Evolutionary conservation across 37 sponge, comb jelly and placozoan genomes (phyloP).

Genomic region (Oopsacas minuta): DNA sequence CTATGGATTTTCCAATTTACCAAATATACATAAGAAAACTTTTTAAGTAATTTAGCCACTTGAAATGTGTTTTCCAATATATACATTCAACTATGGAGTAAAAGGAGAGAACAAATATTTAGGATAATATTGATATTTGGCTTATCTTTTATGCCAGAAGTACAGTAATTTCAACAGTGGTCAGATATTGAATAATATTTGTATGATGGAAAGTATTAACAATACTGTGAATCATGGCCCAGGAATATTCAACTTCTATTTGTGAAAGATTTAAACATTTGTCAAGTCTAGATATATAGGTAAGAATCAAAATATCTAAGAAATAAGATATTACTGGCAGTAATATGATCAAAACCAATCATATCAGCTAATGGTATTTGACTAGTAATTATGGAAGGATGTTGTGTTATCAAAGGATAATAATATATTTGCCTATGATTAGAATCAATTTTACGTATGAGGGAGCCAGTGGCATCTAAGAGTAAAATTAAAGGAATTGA

Average conservation of each 20-base stretch:
- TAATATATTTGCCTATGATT: neutral
- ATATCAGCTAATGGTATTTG: neutral
- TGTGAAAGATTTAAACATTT: neutral
- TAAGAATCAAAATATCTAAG: neutral
- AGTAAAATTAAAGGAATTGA: neutral
- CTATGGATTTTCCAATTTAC: neutral
- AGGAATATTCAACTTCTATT: too few species aligned
- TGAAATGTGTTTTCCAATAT: neutral
- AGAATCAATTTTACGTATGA: neutral
- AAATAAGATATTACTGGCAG: neutral
- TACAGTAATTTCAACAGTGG: neutral
- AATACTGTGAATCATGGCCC: neutral
- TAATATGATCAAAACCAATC: neutral
- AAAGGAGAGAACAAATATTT: neutral
- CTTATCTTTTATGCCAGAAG: neutral
- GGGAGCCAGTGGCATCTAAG: neutral
- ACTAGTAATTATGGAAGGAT: neutral
- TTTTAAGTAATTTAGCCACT: neutral
- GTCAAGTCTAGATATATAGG: neutral
- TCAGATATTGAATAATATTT: neutral
- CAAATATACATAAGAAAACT: neutral
- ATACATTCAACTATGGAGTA: neutral
- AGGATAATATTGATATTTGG: neutral
- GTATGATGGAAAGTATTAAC: neutral
- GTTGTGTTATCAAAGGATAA: neutral